Conservation (phyloP, 2,113 vertebrate species). For the Stigmatopora argus region DNA sequence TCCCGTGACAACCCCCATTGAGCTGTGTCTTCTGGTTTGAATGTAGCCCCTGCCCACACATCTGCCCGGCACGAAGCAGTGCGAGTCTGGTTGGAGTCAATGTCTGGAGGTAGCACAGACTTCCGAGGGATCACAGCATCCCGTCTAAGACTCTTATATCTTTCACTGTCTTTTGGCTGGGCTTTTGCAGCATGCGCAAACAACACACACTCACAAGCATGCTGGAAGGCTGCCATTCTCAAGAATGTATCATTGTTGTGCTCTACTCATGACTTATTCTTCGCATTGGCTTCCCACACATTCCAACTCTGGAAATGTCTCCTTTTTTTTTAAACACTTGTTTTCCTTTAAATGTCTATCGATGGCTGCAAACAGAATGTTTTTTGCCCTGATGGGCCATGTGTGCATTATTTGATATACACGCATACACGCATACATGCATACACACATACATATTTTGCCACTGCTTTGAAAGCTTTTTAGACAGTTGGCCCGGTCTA, state of each 20-base stretch:
- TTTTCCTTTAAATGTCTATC: not conserved
- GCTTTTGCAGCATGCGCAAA: constrained; percentile 54
- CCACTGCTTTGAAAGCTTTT: constrained; percentile 10
- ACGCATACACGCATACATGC: no score
- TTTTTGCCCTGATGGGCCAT: constrained; percentile 7
- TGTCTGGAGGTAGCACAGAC: constrained; percentile 91
- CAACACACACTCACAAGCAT: constrained; percentile 49
- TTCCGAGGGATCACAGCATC: constrained; percentile 42
- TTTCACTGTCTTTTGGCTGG: constrained; percentile 29
- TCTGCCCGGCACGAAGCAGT: constrained; percentile 88
- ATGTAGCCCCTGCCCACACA: constrained; percentile 84
- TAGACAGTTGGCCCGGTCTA: constrained; percentile 3
- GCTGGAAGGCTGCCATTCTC: constrained; percentile 24
- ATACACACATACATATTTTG: no score
- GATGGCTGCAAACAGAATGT: constrained; percentile 13
- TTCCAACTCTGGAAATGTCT: not conserved
- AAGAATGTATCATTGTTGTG: constrained; percentile 12
- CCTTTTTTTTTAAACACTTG: not conserved
- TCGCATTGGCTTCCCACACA: constrained; percentile 16
- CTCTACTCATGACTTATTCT: constrained; percentile 11
- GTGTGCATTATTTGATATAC: constrained; percentile 3
- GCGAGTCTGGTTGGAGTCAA: constrained; percentile 95
- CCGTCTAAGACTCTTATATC: constrained; percentile 28
- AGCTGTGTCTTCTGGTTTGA: constrained; percentile 62
- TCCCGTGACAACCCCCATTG: constrained; percentile 50